Base-by-base conservation (phyloP, 2,888 invertebrate genomes). In the Nemoura dubitans region DNA sequence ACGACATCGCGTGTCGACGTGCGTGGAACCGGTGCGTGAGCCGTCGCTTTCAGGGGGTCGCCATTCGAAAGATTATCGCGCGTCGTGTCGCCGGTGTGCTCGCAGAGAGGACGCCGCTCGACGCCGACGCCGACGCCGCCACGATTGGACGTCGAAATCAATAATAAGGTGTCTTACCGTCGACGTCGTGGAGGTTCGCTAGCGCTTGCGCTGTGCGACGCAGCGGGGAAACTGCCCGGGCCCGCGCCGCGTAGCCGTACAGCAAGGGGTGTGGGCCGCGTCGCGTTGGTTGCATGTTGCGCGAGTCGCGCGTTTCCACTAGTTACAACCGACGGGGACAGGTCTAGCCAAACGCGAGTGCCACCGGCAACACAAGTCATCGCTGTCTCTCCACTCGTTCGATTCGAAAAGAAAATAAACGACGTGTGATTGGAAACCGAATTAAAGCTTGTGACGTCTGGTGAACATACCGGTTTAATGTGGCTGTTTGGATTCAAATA, bases 91-190 rank as follows among this genome's bases (percentile, higher is more conserved):
- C 42, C 83, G 83, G 26, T 43, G 43, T 42, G 26, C 25, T 30
- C n/a, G 26, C 42, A 36, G 6, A 16, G 27, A 42, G 42, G 42
- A 83, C 83, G 36, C 83, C 83, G 28, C 82, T n/a, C 83, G 30
- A 26, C 43, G 83, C 83, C 83, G 30, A 26, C 43, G 83, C 83
- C 83, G 36, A 36, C 59, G 59, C 14, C 59, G 59, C 59, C 59
- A 14, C 59, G 43, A 83, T 83, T 83, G 83, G 83, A 36, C 83
- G 43, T 83, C 83, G 83, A 83, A 83, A 83, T 83, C 83, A 83
- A 83, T 83, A 83, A 83, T 36, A 83, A 83, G 83, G 83, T 83
- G 83, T 83, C 83, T 83, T 42, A 42, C 43, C 83, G 83, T 43
- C 42, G 82, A 26, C 78, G 59, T 21, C 27, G 81, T 81, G 42